Percentiles rank a stretch among this genome's conserved stretches.
Evolutionary conservation across 2,888 invertebrate genomes (phyloP).

Genomic region (Xylocampa areola): DNA sequence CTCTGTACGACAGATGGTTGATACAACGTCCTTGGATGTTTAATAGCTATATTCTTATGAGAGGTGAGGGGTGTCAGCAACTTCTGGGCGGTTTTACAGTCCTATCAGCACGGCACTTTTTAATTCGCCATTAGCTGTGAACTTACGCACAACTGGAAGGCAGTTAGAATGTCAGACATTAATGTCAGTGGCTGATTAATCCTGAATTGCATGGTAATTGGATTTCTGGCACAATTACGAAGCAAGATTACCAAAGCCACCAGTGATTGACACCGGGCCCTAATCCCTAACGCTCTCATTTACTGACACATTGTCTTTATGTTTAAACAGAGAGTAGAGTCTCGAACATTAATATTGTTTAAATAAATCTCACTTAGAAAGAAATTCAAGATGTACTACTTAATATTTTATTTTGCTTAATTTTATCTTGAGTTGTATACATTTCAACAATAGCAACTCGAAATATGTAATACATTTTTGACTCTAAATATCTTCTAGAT

Average conservation of each 20-base stretch:
- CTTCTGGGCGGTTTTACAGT: too few species aligned
- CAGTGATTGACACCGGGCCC: slow-evolving; percentile 76
- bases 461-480: too few species aligned
- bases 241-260: slow-evolving; percentile 76
- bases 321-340: slow-evolving; percentile 33
- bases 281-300: slow-evolving; percentile 70
- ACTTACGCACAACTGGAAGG: slow-evolving; percentile 11
- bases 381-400: slow-evolving; percentile 41
- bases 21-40: too few species aligned
- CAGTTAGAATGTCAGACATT: slow-evolving; percentile 43
- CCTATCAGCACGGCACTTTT: too few species aligned
- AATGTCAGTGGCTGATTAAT: slow-evolving; percentile 54
- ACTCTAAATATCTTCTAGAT: too few species aligned
- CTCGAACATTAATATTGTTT: too few species aligned
- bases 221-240: slow-evolving; percentile 75
- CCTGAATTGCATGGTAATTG: slow-evolving; percentile 66
- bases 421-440: slow-evolving; percentile 28
- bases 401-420: slow-evolving; percentile 39
- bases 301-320: slow-evolving; percentile 56
- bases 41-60: too few species aligned
- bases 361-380: slow-evolving; percentile 19
- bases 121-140: too few species aligned
- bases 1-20: too few species aligned
- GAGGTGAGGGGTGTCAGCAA: too few species aligned
- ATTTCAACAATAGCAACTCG: slow-evolving; percentile 6